Evolutionary conservation across 2,113 vertebrate species (phyloP), one percentile per base, ranked within the genome.

Genomic region (Megaleporinus macrocephalus): DNA sequence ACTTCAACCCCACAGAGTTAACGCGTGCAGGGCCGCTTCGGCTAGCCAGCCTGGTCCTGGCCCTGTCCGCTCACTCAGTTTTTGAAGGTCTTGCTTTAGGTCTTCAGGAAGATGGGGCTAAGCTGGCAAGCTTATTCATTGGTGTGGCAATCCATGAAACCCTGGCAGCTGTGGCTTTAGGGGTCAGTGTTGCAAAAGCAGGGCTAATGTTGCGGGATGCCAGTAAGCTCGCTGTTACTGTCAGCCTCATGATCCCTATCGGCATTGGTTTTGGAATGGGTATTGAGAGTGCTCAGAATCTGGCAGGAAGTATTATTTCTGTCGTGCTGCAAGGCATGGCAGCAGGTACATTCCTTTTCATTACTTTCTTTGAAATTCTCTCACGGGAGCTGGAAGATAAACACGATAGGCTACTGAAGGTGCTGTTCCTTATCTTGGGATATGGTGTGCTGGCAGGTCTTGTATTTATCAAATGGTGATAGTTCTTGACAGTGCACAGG

Each of bases 351-450:
- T 98, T 98, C 89, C 91, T 99, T 13, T 98, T 98, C 0, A 83
- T 98, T 84, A 96, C 95, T 53, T 98, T 98, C 91, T 95, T 98
- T 0, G 97, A 99, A 92, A 96, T 99, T 83, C 91, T 99, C 44
- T 93, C 90, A 0, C 95, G 91, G 77, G 98, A 99, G 88, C 85
- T 99, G 87, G 96, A 98, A n/a, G 95, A 97, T 13, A 97, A 96
- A 84, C 93, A 69, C 0, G 92, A 96, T 74, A 93, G 96, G 0
- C 94, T 98, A 57, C 90, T 98, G 76, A 98, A 98, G 87, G 96
- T 98, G 51, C 95, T 98, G 71, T 97, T 95, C 88, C 90, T 98
- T 79, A 91, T 97, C 76, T 85, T 98, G 80, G 97, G 97, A 1
- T 98, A 99, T 6, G 15, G 94, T 0, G 71, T 87, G 1, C 92